A percentile compares a stretch with the other conserved stretches of the same genome.
Conservation (phyloP, 2,888 invertebrate genomes). For the Scrobipalpa costella region DNA sequence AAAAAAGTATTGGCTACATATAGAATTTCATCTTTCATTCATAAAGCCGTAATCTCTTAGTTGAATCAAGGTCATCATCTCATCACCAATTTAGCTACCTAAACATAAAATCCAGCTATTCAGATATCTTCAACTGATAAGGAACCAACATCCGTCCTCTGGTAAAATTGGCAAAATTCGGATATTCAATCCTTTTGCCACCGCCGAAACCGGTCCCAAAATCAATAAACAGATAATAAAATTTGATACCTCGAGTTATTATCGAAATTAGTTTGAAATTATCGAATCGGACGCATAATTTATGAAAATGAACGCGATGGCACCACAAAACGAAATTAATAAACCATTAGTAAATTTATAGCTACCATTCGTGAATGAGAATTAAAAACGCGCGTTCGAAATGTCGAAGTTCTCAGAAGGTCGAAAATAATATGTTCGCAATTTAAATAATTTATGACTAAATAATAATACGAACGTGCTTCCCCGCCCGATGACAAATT, state of each 20-base stretch:
- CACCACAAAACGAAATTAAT: conserved; percentile 38
- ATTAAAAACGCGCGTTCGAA: conserved; percentile 37
- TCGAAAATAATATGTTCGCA: conserved; percentile 34
- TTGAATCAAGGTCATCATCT: background rate
- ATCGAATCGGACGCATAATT: conserved; percentile 42
- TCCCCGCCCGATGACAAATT: conserved; percentile 69
- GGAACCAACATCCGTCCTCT: conserved; percentile 22
- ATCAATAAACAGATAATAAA: conserved; percentile 33
- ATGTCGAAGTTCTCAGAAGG: conserved; percentile 62
- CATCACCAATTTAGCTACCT: background rate
- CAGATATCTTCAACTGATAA: conserved; percentile 20
- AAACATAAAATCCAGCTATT: background rate
- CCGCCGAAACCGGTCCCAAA: conserved; percentile 28
- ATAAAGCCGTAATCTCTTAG: background rate
- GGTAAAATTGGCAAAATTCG: conserved; percentile 23
- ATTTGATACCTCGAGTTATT: conserved; percentile 36
- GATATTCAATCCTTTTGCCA: conserved; percentile 22
- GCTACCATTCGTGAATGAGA: conserved; percentile 44
- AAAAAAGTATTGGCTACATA: background rate
- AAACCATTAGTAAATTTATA: conserved; percentile 53
- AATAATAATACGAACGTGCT: conserved; percentile 53
- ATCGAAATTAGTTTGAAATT: conserved; percentile 40
- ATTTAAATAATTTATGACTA: conserved; percentile 56
- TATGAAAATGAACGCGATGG: conserved; percentile 38
- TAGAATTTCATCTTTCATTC: background rate